Evolutionary conservation across 2,797 vertebrate species (phyloP).

Genomic region (Lagodon rhomboides): DNA sequence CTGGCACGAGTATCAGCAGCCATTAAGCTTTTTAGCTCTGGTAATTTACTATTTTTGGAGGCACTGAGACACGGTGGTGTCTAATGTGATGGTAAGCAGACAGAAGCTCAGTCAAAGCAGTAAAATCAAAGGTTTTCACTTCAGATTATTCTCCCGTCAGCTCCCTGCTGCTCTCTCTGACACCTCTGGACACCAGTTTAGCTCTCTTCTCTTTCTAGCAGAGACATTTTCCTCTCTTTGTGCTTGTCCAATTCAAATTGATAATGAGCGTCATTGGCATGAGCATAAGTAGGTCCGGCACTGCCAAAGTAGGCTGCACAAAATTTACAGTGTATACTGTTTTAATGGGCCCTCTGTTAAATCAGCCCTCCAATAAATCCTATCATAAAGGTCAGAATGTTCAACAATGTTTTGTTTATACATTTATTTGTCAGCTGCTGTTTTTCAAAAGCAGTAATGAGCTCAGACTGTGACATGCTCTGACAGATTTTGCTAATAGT

Average conservation of each 20-base stretch:
- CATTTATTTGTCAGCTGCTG: not conserved
- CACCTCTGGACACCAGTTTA: not conserved
- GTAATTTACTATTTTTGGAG: constrained; percentile 54
- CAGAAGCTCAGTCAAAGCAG: constrained; percentile 9
- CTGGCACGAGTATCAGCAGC: constrained; percentile 25
- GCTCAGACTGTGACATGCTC: not conserved
- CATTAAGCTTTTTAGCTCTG: constrained; percentile 52
- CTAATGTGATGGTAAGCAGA: constrained; percentile 2
- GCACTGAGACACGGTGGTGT: constrained; percentile 1
- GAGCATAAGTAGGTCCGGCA: not conserved
- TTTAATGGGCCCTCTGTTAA: not conserved
- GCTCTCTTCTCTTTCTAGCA: not conserved
- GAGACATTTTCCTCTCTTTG: not conserved
- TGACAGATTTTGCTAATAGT: not conserved
- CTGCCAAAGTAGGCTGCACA: not conserved
- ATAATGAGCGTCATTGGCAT: not conserved
- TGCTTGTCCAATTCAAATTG: not conserved
- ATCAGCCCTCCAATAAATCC: not conserved
- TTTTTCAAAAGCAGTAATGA: not conserved
- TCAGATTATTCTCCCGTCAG: not conserved
- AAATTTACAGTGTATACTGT: not conserved
- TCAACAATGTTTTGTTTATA: not conserved
- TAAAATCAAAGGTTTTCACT: not conserved
- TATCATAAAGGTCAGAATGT: not conserved
- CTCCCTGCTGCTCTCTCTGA: not conserved